Evolutionary conservation across 2,113 vertebrate species (phyloP), one percentile per base, ranked within the genome.

Genomic region (Osmerus eperlanus): DNA sequence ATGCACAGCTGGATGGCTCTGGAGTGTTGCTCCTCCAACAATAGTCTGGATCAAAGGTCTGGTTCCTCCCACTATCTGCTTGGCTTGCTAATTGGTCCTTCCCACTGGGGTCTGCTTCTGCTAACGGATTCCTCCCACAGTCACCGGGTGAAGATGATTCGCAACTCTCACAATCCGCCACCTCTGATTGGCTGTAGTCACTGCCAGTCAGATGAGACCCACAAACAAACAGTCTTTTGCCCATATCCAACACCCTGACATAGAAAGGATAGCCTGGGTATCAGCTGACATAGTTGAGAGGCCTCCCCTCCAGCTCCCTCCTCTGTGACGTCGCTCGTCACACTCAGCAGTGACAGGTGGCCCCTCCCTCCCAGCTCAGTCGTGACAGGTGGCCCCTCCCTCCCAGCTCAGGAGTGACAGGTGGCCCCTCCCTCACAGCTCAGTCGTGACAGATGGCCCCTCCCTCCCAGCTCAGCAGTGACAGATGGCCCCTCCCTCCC

Each of bases 181-280:
- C 54, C 65, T 76, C 23, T 74, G 66, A 66, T 56, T 73, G 71
- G 75, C 67, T 74, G 70, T n/a, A 68, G 61, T 81, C 73, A 72
- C 41, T 36, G 54, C n/a, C 16, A 29, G 12, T 55, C 59, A 60
- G 78, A 63, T 23, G 52, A 72, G 41, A 23, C 71, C 23, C 15
- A 65, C 29, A 13, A 29, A 32, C 41, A n/a, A 52, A 36, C 54
- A 58, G n/a, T 13, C 4, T 52, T 52, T 21, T 16, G 59, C 19
- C 18, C 56, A 52, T 62, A 74, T 32, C 41, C 23, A 68, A 75
- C 19, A 75, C 41, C 41, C 41, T 47, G 41, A 47, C 41, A 47
- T 1, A 47, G 41, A 47, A 62, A 73, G 53, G 19, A n/a, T 70
- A 68, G 75, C n/a, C 47, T 14, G 55, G 13, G 55, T 52, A 41